Evolutionary conservation across 2,888 invertebrate species (phyloP), one percentile per base, ranked within the genome.

Genomic region (Rhagonycha lutea): DNA sequence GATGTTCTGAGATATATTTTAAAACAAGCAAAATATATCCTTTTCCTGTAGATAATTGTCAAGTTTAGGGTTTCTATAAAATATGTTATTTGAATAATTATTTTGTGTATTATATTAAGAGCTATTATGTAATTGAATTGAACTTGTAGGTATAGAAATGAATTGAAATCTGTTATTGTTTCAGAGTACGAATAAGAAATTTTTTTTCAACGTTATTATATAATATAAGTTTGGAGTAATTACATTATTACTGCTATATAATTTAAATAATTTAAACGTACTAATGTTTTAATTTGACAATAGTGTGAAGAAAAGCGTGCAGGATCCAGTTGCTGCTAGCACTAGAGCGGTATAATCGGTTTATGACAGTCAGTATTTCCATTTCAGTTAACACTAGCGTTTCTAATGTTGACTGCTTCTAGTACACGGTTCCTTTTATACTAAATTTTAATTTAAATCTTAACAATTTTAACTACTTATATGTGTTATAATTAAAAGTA

Each of bases 281-380:
- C 12, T 60, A 60, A 69, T 18, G 61, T 71, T 75, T 75, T 75
- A 75, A 75, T 75, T 75, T 75, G 71, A 75, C 75, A 75, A 69
- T 29, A 71, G 71, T 47, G 70, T 60, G 68, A 62, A 62, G 71
- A 68, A 70, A 73, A 68, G 73, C 73, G 73, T 32, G 29, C 70
- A 74, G 70, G 70, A 67, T 71, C 68, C 75, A 75, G 68, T 75
- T 68, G 75, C 29, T 74, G 47, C 60, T 71, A 71, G 68, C 71
- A 75, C 62, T 71, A 71, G 61, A 71, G 68, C 73, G 68, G 71
- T 23, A 75, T 71, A 75, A 75, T 71, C 75, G 68, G 14, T 61
- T 75, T 75, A 74, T 70, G 61, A 70, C 73, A 69, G 63, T 74
- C 73, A 60, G 73, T 70, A 69, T 74, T 74, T 74, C 65, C 73